Evolutionary conservation across 1,140 invertebrate species (phyloP).

Genomic region (Dendrolimus kikuchii): DNA sequence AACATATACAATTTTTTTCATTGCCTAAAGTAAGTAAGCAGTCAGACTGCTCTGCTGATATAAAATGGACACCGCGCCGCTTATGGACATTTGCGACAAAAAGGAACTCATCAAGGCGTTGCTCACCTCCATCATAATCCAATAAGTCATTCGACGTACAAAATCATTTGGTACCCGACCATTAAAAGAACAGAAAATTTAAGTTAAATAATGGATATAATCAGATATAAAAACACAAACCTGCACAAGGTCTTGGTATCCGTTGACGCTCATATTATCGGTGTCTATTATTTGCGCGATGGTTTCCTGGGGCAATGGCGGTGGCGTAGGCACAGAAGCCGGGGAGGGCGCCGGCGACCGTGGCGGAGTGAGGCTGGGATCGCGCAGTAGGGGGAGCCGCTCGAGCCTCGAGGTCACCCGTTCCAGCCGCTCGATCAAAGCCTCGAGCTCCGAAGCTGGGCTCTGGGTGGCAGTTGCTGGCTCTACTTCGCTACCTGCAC

Average conservation of each 20-base stretch:
- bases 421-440: slow-evolving; percentile 82
- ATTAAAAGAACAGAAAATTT: background rate
- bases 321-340: slow-evolving; percentile 25
- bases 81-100: background rate
- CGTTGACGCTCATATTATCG: slow-evolving; percentile 80
- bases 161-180: too few relatives aligned
- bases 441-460: slow-evolving; percentile 74
- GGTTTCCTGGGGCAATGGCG: slow-evolving; percentile 20
- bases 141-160: too few relatives aligned
- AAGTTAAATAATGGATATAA: background rate
- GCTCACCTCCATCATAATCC: too few relatives aligned
- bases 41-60: too few relatives aligned
- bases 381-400: slow-evolving; percentile 53
- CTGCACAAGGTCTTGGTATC: slow-evolving; percentile 83
- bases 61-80: too few relatives aligned
- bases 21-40: too few relatives aligned
- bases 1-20: too few relatives aligned
- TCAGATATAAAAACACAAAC: slow-evolving; percentile 22
- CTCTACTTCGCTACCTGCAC: too few relatives aligned
- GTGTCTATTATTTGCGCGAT: slow-evolving; percentile 17
- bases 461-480: slow-evolving; percentile 45
- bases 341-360: slow-evolving; percentile 36
- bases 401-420: slow-evolving; percentile 82
- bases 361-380: slow-evolving; percentile 62
- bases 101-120: too few relatives aligned